Percentiles rank a stretch among this genome's conserved stretches.
These are phyloP conservation scores for Himantopus leucocephalus DNA, from an alignment of 2,113 vertebrate genomes.

Conservation along the genomic window DNA sequence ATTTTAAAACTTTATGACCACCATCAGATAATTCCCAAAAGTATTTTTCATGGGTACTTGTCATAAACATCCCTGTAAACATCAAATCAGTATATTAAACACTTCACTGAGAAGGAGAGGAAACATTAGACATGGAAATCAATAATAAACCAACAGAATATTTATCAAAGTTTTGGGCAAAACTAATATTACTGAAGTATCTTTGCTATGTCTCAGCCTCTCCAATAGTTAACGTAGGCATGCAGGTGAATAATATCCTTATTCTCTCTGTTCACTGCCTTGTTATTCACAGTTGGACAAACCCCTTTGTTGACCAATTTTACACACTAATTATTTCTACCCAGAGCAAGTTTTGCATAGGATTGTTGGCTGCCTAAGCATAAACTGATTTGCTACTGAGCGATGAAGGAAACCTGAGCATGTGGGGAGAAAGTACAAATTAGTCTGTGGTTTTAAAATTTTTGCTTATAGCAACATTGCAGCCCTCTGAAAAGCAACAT, in stretches of 20 bases:
- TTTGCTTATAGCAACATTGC: neutral
- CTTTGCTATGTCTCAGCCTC: neutral
- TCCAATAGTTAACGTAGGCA: accelerated
- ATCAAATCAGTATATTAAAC: neutral
- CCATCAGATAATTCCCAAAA: neutral
- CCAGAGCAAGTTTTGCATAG: neutral
- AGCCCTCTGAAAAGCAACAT: neutral
- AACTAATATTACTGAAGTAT: neutral
- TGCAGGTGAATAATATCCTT: neutral
- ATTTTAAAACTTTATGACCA: neutral
- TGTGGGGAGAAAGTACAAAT: neutral
- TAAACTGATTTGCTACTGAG: neutral
- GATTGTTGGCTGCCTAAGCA: neutral
- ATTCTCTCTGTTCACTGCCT: neutral
- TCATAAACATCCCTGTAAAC: neutral
- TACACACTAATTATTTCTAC: neutral
- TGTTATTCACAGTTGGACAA: neutral
- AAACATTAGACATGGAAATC: neutral
- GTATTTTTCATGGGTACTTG: neutral
- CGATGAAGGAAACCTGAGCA: neutral
- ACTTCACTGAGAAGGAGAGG: neutral
- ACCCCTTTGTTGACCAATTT: neutral
- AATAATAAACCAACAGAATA: neutral
- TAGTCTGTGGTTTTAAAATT: neutral
- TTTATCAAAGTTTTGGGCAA: neutral